phyloP scores from a whole-genome alignment of 2,797 vertebrate species.

The Enoplosus armatus region DNA sequence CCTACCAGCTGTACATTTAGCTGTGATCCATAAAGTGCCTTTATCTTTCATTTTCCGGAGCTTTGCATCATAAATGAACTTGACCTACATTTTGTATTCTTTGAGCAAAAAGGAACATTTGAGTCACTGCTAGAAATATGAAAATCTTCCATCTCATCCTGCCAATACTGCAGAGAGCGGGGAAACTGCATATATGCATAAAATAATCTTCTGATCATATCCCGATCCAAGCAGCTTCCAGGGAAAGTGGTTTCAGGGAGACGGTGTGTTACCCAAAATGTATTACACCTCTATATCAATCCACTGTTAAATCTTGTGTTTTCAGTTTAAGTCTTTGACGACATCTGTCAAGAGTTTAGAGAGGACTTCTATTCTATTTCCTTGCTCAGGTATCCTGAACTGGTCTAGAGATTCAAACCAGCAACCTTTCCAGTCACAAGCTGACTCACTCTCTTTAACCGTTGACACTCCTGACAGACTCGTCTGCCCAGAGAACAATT shows the following conservation, averaged over 20 bases:
- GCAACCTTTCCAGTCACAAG: slow-evolving; percentile 21
- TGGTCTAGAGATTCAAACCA: background rate
- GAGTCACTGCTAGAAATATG: slow-evolving; percentile 50
- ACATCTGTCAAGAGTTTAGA: slow-evolving; percentile 16
- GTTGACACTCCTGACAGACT: slow-evolving; percentile 16
- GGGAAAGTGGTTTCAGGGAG: slow-evolving; percentile 29
- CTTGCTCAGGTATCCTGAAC: slow-evolving; percentile 1
- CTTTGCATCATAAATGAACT: slow-evolving; percentile 46
- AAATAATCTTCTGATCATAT: slow-evolving; percentile 42
- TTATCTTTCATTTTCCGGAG: slow-evolving; percentile 11
- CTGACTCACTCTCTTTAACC: slow-evolving; percentile 10
- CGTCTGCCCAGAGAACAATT: slow-evolving; percentile 43
- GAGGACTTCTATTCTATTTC: slow-evolving; percentile 9
- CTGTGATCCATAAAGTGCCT: background rate
- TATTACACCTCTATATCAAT: slow-evolving; percentile 19
- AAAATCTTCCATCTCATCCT: slow-evolving; percentile 54
- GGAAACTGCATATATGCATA: slow-evolving; percentile 50
- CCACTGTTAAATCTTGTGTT: slow-evolving; percentile 8
- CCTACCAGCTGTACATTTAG: slow-evolving; percentile 18
- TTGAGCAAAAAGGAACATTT: slow-evolving; percentile 41
- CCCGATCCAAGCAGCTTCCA: slow-evolving; percentile 38
- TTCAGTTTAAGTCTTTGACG: slow-evolving; percentile 3
- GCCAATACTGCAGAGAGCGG: slow-evolving; percentile 41
- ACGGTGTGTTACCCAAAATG: slow-evolving; percentile 18
- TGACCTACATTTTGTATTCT: slow-evolving; percentile 60